Conservation (phyloP, 2,888 invertebrate species). For the Octonoba sinensis region DNA sequence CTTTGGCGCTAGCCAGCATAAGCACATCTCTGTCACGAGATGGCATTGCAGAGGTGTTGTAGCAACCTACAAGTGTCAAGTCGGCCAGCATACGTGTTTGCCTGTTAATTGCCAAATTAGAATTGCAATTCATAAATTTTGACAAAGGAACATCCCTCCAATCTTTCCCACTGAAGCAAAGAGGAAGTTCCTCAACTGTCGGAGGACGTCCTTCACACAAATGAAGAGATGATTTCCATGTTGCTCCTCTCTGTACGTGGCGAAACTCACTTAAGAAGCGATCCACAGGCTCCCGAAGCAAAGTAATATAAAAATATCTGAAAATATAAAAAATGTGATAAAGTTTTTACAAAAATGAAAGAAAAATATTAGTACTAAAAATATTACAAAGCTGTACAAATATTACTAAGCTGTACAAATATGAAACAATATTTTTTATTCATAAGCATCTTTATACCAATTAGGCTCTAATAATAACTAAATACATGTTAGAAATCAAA, state of each 20-base stretch:
- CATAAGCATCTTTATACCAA: too few relatives aligned
- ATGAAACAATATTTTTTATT: too few relatives aligned
- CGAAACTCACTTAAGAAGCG: constrained; percentile 96
- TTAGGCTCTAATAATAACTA: too few relatives aligned
- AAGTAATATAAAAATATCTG: constrained; percentile 95
- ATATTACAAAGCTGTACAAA: too few relatives aligned
- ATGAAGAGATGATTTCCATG: constrained; percentile 86
- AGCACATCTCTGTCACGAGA: constrained; percentile 82
- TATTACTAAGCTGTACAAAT: too few relatives aligned
- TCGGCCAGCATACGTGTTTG: constrained; percentile 99
- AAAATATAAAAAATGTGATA: constrained; percentile 63
- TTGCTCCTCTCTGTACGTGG: constrained; percentile 96
- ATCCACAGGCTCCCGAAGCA: constrained; percentile 92
- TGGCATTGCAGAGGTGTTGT: constrained; percentile 78
- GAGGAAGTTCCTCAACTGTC: constrained; percentile 84
- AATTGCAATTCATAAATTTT: constrained; percentile 90
- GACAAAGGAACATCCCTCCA: constrained; percentile 92
- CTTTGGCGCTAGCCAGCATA: constrained; percentile 94
- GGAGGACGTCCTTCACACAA: constrained; percentile 81
- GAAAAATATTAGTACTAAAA: too few relatives aligned
- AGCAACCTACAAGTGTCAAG: constrained; percentile 93
- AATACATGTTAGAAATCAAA: too few relatives aligned
- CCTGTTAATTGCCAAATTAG: constrained; percentile 94
- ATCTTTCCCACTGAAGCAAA: constrained; percentile 77
- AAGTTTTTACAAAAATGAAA: too few relatives aligned